A percentile compares a stretch with the other conserved stretches of the same genome.
These are phyloP conservation scores for Battus philenor DNA, from an alignment of 1,140 invertebrate species.

Conservation along the genomic window DNA sequence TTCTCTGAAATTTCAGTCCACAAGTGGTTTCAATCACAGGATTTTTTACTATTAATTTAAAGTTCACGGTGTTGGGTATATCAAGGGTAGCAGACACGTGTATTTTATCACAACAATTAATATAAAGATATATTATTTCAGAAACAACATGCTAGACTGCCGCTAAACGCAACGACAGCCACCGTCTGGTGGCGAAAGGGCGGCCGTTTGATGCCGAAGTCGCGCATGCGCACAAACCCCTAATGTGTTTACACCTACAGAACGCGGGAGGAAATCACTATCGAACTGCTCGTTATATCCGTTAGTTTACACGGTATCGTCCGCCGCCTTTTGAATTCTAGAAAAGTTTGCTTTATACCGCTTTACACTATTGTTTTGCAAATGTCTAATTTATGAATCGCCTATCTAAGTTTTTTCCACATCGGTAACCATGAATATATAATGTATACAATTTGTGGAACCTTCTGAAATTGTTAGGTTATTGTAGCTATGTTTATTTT, in stretches of 20 bases:
- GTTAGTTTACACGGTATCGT: background rate
- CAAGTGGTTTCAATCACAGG: background rate
- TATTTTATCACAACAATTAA: background rate
- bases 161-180: slow-evolving; percentile 4
- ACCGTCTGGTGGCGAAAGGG: slow-evolving; percentile 6
- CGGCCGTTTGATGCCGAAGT: slow-evolving; percentile 5
- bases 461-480: no score
- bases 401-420: no score
- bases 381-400: no score
- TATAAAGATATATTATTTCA: background rate
- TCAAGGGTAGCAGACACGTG: no score
- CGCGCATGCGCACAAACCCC: background rate
- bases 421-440: no score
- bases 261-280: background rate
- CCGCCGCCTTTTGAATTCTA: background rate
- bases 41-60: background rate
- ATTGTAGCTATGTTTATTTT: no score
- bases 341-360: background rate
- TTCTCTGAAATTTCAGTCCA: slow-evolving; percentile 1
- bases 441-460: no score
- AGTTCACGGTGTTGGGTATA: no score
- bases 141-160: no score
- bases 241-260: background rate
- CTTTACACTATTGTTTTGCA: no score
- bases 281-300: slow-evolving; percentile 9